Conservation (phyloP, 2,797 vertebrate species). For the Enteromius mattozi region DNA sequence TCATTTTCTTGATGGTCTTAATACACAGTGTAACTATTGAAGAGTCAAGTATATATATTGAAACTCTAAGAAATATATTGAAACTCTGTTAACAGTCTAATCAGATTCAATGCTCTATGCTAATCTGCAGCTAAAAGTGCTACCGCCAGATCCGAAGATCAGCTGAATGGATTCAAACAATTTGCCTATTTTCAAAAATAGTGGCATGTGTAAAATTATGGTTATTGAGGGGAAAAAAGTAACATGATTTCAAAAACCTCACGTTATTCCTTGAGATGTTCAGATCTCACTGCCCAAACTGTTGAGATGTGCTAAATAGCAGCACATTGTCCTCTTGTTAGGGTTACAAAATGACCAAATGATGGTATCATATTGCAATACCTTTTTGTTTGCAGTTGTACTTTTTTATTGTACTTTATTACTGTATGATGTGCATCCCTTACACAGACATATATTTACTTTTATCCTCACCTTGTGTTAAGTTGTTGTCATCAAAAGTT, state of each 20-base stretch:
- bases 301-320: constrained; percentile 1
- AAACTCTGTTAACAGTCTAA: too few species aligned
- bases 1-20: too few species aligned
- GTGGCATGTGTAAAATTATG: not conserved
- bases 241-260: not conserved
- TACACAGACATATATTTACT: not conserved
- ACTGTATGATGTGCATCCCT: not conserved
- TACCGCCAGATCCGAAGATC: too few species aligned
- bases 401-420: not conserved
- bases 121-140: too few species aligned
- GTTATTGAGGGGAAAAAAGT: not conserved
- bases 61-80: too few species aligned
- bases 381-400: not conserved
- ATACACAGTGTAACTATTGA: too few species aligned
- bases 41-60: too few species aligned
- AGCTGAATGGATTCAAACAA: too few species aligned
- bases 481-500: not conserved
- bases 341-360: not conserved
- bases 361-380: not conserved
- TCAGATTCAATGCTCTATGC: too few species aligned
- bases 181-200: too few species aligned
- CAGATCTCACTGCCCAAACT: not conserved
- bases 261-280: not conserved
- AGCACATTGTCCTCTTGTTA: not conserved
- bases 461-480: not conserved